These are phyloP conservation scores for Xestoiulus laeticollis DNA, from an alignment of 2,888 invertebrate species.

Conservation along the genomic window DNA sequence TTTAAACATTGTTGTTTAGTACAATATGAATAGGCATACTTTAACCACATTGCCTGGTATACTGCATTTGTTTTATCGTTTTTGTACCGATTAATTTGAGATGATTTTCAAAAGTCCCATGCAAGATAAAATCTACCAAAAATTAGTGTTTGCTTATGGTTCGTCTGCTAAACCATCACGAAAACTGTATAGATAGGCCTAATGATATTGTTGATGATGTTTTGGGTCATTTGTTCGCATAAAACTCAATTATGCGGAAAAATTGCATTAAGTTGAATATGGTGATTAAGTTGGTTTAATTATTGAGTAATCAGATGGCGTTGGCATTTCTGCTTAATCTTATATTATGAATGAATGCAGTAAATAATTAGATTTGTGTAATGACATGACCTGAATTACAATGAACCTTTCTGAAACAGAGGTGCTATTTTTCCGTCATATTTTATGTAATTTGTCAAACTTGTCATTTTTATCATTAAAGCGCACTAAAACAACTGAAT, in stretches of 20 bases:
- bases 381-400: background rate
- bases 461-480: background rate
- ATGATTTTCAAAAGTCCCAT: too few relatives aligned
- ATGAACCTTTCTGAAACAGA: background rate
- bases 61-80: background rate
- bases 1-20: too few relatives aligned
- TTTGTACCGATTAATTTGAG: background rate
- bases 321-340: background rate
- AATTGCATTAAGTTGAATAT: slow-evolving; percentile 25
- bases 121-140: too few relatives aligned
- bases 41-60: too few relatives aligned
- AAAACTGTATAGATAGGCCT: background rate
- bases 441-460: background rate
- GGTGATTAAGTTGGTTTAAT: slow-evolving; percentile 18
- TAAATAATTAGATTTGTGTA: background rate
- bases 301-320: slow-evolving; percentile 17
- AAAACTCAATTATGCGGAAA: slow-evolving; percentile 35
- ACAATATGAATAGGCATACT: too few relatives aligned
- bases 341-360: background rate
- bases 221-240: slow-evolving; percentile 8
- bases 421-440: too few relatives aligned
- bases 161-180: background rate
- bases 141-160: background rate
- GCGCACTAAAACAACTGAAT: background rate
- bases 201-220: background rate